Conservation (phyloP, 1,140 invertebrate species). For the Drosophila kohkoa region DNA sequence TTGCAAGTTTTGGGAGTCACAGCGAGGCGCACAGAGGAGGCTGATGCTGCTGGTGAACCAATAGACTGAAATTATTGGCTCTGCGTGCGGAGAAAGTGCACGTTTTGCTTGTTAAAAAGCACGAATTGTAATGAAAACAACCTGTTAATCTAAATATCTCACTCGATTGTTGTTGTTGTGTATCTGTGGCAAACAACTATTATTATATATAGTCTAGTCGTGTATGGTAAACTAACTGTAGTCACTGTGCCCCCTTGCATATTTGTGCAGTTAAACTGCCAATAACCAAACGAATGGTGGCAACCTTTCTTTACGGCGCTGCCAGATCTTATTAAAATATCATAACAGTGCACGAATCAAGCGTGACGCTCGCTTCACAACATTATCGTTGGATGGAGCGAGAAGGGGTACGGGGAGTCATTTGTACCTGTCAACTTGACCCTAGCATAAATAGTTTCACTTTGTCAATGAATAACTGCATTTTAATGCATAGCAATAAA, state of each 20-base stretch:
- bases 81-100: slow-evolving; percentile 85
- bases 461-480: slow-evolving; percentile 36
- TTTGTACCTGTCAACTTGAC: slow-evolving; percentile 80
- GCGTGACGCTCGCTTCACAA: slow-evolving; percentile 38
- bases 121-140: slow-evolving; percentile 84
- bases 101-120: slow-evolving; percentile 84
- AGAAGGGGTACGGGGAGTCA: slow-evolving; percentile 13
- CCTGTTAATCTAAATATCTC: slow-evolving; percentile 85
- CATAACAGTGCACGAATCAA: slow-evolving; percentile 74
- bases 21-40: background rate
- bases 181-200: slow-evolving; percentile 57
- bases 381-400: background rate
- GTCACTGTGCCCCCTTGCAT: slow-evolving; percentile 28
- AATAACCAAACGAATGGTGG: slow-evolving; percentile 73
- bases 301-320: slow-evolving; percentile 40
- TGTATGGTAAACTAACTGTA: slow-evolving; percentile 74
- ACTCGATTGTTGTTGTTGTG: slow-evolving; percentile 73
- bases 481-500: slow-evolving; percentile 35
- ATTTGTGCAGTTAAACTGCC: slow-evolving; percentile 49
- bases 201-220: slow-evolving; percentile 82
- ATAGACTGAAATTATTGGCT: slow-evolving; percentile 77
- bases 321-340: slow-evolving; percentile 84
- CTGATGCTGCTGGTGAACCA: background rate
- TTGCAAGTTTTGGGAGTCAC: slow-evolving; percentile 1
- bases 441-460: slow-evolving; percentile 59